Base-by-base conservation (phyloP, 2,888 invertebrate genomes). In the Cordilura impudica region DNA sequence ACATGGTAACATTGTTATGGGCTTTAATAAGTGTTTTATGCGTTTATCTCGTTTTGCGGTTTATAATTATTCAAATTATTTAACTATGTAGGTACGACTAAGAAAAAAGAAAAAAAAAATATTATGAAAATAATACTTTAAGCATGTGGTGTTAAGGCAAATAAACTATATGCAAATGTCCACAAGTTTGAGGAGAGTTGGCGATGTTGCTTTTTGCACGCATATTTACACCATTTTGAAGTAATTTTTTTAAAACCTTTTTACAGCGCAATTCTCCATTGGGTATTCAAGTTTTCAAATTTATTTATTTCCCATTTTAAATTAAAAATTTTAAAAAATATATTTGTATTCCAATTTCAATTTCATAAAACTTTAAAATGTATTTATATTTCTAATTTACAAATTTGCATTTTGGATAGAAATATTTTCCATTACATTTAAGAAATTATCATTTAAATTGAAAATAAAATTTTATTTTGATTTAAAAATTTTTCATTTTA, bases 61-160 rank as follows among this genome's bases (percentile, higher is more conserved):
- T 66, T 26, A n/a, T 39, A 65, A 56, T 39, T 60, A 74, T 74
- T 67, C 18, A 60, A 74, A 53, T 73, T 66, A 73, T 51, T 51
- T 18, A 39, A n/a, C 26, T 26, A 26, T 26, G 26, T 26, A 26
- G 4, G 3, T 26, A 26, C 6, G 26, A 4, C 3, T 16, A 6
- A 18, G 12, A 67, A 56, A 43, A 0, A 10, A 47, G 6, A 45
- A 58, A 49, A 49, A 7, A 10, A n/a, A 73, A 26, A 66, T 66
- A n/a, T 58, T 66, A 31, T 73, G 58, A 49, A 58, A 73, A 56
- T 16, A 72, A 72, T 65, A 65, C 63, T 49, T 26, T n/a, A 23
- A 35, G 39, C 16, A 56, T 26, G 47, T 53, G 53, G 47, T 72
- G 63, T 21, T 35, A 35, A 47, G 12, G 63, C 47, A 65, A 35